Conservation (phyloP, 37 sponge, comb jelly and placozoan species). For the Petrosia ficiformis region DNA sequence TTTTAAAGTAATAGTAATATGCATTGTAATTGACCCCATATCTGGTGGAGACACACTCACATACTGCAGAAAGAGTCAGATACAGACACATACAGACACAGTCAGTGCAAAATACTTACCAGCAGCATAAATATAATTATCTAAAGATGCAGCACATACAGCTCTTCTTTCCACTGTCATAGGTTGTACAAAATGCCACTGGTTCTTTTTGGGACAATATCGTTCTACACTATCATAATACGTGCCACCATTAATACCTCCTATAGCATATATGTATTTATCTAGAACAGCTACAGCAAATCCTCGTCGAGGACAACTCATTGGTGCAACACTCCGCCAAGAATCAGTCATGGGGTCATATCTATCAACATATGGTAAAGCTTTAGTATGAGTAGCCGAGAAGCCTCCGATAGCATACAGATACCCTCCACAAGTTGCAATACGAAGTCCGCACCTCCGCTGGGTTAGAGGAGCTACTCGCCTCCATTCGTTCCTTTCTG, state of each 20-base stretch:
- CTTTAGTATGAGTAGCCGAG: constrained; percentile 58
- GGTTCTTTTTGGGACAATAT: constrained; percentile 28
- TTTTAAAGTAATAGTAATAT: too few relatives aligned
- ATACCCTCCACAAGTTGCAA: constrained; percentile 27
- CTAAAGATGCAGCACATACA: constrained; percentile 21
- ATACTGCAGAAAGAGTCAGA: too few relatives aligned
- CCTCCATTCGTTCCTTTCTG: constrained; percentile 33
- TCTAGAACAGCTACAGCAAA: constrained; percentile 45
- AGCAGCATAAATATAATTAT: constrained; percentile 38
- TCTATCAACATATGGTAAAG: constrained; percentile 61
- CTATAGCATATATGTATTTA: constrained; percentile 44
- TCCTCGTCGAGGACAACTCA: constrained; percentile 39
- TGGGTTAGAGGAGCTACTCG: constrained; percentile 11
- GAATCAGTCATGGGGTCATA: constrained; percentile 69
- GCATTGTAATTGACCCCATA: too few relatives aligned
- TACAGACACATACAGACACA: too few relatives aligned
- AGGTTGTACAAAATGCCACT: constrained; percentile 22
- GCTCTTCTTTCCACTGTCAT: constrained; percentile 34
- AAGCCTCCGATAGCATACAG: constrained; percentile 37
- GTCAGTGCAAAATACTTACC: constrained; percentile 18
- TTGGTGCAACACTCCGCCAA: constrained; percentile 41
- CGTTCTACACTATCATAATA: constrained; percentile 41
- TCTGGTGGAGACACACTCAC: too few relatives aligned
- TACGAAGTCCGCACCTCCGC: constrained; percentile 23
- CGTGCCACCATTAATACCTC: constrained; percentile 44